Base-by-base conservation (phyloP, 2,888 invertebrate genomes). In the Nowickia ferox region DNA sequence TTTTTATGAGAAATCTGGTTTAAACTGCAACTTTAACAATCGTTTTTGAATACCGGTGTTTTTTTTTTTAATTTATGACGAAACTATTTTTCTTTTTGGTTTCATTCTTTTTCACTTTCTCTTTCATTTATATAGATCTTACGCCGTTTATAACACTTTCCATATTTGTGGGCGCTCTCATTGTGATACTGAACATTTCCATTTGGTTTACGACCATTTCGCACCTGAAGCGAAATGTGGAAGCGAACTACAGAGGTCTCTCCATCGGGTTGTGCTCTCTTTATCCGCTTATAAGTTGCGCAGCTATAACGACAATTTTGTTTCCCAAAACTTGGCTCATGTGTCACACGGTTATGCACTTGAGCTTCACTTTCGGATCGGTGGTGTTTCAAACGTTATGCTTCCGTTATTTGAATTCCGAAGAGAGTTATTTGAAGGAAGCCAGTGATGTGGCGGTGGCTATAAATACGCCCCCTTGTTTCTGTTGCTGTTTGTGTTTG, bases 341-440 rank as follows among this genome's bases (percentile, higher is more conserved):
- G 11, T 92, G 91, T 80, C 90, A 92, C 85, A 92, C 93, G 1
- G 89, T 92, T 11, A 92, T 92, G 91, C 93, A 93, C 87, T 89
- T 90, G 82, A 90, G 90, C 65, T 93, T 93, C 79, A 90, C 92
- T 57, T 40, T 91, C 11, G 91, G 92, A 10, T 92, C 91, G 3
- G 89, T 91, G 0, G 40, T 88, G 1, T 92, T 91, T 82, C 91
- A 91, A 10, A 89, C 88, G 3, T 87, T 92, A 66, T 92, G 93
- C 88, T 92, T 92, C 80, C 91, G 90, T 82, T 93, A 93, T 89
- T 89, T 91, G 86, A 91, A 90, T 79, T 92, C 91, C 2, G 91
- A 91, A 82, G 89, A 88, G 88, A 93, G 91, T 85, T 93, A 91
- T 89, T 89, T 93, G 80, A 93, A 93, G 90, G 92, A 91, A 87